These are phyloP conservation scores for Oryzaephilus surinamensis DNA, from an alignment of 1,140 invertebrate genomes.

Conservation along the genomic window DNA sequence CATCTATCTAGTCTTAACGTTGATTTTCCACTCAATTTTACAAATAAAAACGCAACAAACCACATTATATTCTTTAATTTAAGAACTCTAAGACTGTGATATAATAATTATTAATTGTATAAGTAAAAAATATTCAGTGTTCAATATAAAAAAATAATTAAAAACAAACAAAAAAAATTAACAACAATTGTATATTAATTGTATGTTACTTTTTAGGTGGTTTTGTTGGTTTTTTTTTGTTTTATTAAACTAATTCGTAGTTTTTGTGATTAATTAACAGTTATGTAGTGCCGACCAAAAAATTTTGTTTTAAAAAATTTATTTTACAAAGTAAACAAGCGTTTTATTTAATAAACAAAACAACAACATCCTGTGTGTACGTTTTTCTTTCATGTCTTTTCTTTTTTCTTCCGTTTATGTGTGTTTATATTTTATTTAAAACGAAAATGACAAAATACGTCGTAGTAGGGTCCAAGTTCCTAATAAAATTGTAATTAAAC, in stretches of 20 bases:
- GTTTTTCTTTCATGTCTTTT: too few relatives aligned
- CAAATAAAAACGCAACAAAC: conserved; percentile 11
- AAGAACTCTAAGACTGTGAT: conserved; percentile 26
- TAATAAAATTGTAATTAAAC: conserved; percentile 12
- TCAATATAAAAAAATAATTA: too few relatives aligned
- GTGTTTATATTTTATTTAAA: conserved; percentile 10
- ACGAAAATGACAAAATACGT: conserved; percentile 7
- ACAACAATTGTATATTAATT: conserved; percentile 21
- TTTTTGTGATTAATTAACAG: too few relatives aligned
- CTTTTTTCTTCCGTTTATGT: too few relatives aligned
- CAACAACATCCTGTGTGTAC: too few relatives aligned
- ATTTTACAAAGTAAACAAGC: too few relatives aligned
- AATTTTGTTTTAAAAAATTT: too few relatives aligned
- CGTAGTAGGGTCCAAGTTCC: conserved; percentile 27
- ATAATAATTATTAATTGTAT: conserved; percentile 27
- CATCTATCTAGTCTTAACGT: conserved; percentile 14
- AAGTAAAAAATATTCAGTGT: conserved; percentile 13
- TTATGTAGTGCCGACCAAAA: too few relatives aligned
- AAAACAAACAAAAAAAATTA: too few relatives aligned
- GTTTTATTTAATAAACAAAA: conserved; percentile 30
- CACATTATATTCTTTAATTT: conserved; percentile 26
- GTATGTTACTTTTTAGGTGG: too few relatives aligned
- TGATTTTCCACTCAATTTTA: background rate
- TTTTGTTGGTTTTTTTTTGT: too few relatives aligned
- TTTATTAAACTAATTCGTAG: too few relatives aligned